Evolutionary conservation across 2,113 vertebrate species (phyloP), one percentile per base, ranked within the genome.

Genomic region (Cottus gobio): DNA sequence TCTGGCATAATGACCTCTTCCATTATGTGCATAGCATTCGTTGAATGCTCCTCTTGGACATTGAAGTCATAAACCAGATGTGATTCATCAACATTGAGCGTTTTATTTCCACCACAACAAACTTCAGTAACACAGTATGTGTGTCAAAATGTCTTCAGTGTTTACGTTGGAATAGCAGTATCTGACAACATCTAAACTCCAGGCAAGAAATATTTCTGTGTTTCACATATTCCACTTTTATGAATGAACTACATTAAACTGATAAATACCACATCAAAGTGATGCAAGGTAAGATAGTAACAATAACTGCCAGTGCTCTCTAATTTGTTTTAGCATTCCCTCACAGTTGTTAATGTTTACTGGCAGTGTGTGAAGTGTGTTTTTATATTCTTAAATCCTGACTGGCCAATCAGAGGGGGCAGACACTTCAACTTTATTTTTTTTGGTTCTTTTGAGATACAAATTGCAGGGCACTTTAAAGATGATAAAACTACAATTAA

Each of bases 361-460:
- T 24, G 60, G 50, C 54, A 30, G 16, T 57, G 36, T 60, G 71
- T 83, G 42, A 71, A 64, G 42, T 31, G 42, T 31, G 30, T 78
- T 72, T 76, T 58, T 79, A 75, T 48, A 70, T 63, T 77, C 73
- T 62, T 12, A 68, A 67, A 67, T 73, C 31, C 39, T 72, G 44
- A 82, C 79, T 66, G 60, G 56, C 78, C 84, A 80, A 74, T 80
- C 75, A 82, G 65, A 12, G 7, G 7, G 44, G 54, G 5, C 62
- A 48, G 84, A 48, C 60, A 87, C 85, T 86, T 73, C 75, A 90
- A 79, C 37, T 16, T 80, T 82, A 70, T 67, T 67, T 79, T 20
- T 69, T 31, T 42, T 64, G 54, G 34, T 50, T 7, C 66, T 79
- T 83, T 68, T 81, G 63, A 80, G 36, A 83, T 72, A 39, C n/a